Evolutionary conservation across 1,140 invertebrate genomes (phyloP).

Genomic region (Drosophila mayri): DNA sequence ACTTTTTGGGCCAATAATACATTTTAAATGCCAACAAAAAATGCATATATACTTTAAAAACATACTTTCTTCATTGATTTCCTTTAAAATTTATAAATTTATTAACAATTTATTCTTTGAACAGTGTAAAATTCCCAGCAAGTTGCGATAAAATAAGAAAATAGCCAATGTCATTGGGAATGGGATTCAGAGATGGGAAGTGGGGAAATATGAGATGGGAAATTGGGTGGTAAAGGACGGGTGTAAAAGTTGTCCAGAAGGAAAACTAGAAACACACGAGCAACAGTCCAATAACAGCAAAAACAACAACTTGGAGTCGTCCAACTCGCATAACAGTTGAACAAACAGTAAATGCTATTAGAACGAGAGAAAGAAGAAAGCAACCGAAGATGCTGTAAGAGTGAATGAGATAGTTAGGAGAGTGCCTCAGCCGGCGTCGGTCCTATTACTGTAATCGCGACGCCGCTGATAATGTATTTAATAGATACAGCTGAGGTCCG

Average conservation of each 20-base stretch:
- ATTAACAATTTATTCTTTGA: neutral
- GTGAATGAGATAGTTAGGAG: constrained; percentile 17
- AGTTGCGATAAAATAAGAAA: constrained; percentile 37
- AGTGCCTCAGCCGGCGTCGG: constrained; percentile 46
- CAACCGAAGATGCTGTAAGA: constrained; percentile 33
- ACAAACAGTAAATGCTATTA: constrained; percentile 57
- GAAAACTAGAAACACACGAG: constrained; percentile 44
- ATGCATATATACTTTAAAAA: no score
- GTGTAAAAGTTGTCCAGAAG: constrained; percentile 25
- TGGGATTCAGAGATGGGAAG: constrained; percentile 25
- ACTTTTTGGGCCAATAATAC: neutral
- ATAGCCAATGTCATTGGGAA: constrained; percentile 25
- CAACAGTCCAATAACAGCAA: constrained; percentile 55
- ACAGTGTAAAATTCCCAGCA: constrained; percentile 24
- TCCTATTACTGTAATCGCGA: constrained; percentile 58
- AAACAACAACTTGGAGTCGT: constrained; percentile 24
- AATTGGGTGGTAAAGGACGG: constrained; percentile 24
- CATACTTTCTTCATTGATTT: no score
- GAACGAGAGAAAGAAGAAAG: constrained; percentile 27
- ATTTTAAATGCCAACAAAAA: no score
- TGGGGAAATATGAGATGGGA: constrained; percentile 13
- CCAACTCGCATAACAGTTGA: constrained; percentile 58
- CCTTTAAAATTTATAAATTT: no score
- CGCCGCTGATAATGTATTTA: constrained; percentile 55
- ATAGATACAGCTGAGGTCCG: constrained; percentile 18